Evolutionary conservation across 2,113 vertebrate species (phyloP).

Genomic region (Jacana jacana): DNA sequence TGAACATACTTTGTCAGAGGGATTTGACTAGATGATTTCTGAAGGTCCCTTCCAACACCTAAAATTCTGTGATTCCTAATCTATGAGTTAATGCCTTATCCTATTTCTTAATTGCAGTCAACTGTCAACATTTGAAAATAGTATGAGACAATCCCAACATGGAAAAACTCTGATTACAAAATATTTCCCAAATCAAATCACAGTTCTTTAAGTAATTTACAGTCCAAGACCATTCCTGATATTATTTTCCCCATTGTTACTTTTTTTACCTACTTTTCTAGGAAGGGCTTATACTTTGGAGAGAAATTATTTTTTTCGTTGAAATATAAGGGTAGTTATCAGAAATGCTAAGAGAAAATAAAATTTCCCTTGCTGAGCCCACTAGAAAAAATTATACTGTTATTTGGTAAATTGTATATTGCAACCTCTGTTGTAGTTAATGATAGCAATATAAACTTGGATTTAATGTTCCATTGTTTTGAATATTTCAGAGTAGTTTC

Average conservation of each 20-base stretch:
- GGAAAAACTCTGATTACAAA: not conserved
- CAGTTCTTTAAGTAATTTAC: not conserved
- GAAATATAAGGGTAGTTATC: not conserved
- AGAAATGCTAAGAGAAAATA: not conserved
- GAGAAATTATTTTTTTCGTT: not conserved
- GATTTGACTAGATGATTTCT: too few species aligned
- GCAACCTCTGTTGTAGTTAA: not conserved
- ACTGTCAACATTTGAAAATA: not conserved
- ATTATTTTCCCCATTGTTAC: not conserved
- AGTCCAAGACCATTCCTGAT: not conserved
- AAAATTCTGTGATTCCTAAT: not conserved
- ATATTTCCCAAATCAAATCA: not conserved
- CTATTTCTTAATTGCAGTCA: not conserved
- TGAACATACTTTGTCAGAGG: too few species aligned
- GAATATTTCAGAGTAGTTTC: not conserved
- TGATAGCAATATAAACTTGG: not conserved
- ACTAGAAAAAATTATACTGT: not conserved
- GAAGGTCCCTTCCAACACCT: too few species aligned
- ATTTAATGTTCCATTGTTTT: not conserved
- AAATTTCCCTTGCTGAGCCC: not conserved
- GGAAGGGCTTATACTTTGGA: not conserved
- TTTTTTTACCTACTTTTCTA: not conserved
- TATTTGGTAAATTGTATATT: not conserved
- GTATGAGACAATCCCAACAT: not conserved
- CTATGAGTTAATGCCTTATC: rapidly evolving